These are phyloP conservation scores for Clusia tigrina DNA, from an alignment of 2,888 invertebrate species.

Conservation along the genomic window DNA sequence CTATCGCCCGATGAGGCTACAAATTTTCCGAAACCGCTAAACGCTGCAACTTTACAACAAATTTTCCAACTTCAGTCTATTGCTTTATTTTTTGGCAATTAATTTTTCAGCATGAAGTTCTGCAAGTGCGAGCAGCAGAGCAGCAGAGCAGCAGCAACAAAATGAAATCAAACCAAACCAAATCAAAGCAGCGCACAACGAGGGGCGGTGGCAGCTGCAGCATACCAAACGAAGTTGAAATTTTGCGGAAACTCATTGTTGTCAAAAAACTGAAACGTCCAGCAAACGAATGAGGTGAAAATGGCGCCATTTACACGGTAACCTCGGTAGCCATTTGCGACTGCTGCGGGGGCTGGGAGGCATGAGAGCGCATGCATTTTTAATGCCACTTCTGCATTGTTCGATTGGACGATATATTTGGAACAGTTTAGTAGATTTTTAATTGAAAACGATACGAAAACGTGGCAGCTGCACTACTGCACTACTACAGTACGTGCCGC, in stretches of 20 bases:
- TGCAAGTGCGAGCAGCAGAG: neutral
- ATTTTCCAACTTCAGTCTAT: neutral
- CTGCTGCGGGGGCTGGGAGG: neutral
- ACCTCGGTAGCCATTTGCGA: neutral
- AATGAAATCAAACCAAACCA: neutral
- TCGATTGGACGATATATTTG: slow-evolving; percentile 20
- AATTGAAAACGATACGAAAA: slow-evolving; percentile 4
- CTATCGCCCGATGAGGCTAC: no score
- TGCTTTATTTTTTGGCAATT: slow-evolving; percentile 6
- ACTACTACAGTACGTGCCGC: neutral
- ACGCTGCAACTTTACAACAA: slow-evolving; percentile 6
- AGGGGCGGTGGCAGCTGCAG: no score
- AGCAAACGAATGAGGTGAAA: slow-evolving; percentile 10
- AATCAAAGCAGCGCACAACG: neutral
- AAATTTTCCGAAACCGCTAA: neutral
- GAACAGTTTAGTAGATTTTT: slow-evolving; percentile 35
- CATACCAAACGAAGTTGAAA: slow-evolving; percentile 2
- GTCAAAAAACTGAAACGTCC: neutral
- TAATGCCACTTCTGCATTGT: neutral
- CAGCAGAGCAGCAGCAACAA: no score
- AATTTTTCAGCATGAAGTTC: neutral
- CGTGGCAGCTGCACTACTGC: neutral
- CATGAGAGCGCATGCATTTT: slow-evolving; percentile 2
- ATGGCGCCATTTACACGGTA: neutral
- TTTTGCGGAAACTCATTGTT: neutral